Evolutionary conservation across 2,797 vertebrate genomes (phyloP).

Genomic region (Peromyscus aztecus): DNA sequence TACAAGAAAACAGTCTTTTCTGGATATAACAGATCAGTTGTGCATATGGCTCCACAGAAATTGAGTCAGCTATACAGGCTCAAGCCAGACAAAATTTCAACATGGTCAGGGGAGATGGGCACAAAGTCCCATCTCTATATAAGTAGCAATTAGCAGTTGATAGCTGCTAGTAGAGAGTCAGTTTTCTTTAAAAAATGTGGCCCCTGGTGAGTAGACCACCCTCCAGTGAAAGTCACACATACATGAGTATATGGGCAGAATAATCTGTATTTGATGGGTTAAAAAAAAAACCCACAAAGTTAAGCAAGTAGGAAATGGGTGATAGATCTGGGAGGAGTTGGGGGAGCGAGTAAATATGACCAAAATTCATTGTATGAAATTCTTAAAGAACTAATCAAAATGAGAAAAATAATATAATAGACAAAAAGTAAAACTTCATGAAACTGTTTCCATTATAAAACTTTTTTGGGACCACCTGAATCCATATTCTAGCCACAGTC

Average conservation of each 20-base stretch:
- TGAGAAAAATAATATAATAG: neutral
- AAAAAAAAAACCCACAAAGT: neutral
- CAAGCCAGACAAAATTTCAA: neutral
- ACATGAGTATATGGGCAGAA: neutral
- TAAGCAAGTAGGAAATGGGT: neutral
- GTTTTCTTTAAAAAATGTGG: neutral
- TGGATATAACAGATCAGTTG: neutral
- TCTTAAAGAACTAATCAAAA: neutral
- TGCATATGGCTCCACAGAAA: neutral
- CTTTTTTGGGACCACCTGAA: neutral
- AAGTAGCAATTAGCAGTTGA: neutral
- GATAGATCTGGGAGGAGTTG: neutral
- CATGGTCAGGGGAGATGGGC: neutral
- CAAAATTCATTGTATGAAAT: neutral
- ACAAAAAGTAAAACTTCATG: neutral
- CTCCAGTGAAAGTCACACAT: neutral
- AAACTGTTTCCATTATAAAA: neutral
- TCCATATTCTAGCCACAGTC: neutral
- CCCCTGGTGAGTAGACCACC: neutral
- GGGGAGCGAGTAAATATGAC: neutral
- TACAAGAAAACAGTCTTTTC: neutral
- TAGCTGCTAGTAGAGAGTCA: neutral
- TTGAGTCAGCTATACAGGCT: neutral
- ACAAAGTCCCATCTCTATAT: neutral
- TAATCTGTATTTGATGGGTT: neutral